A percentile compares a stretch with the other conserved stretches of the same genome.
Conservation (phyloP, 2,113 vertebrate species). For the Actenoides lindsayi region DNA sequence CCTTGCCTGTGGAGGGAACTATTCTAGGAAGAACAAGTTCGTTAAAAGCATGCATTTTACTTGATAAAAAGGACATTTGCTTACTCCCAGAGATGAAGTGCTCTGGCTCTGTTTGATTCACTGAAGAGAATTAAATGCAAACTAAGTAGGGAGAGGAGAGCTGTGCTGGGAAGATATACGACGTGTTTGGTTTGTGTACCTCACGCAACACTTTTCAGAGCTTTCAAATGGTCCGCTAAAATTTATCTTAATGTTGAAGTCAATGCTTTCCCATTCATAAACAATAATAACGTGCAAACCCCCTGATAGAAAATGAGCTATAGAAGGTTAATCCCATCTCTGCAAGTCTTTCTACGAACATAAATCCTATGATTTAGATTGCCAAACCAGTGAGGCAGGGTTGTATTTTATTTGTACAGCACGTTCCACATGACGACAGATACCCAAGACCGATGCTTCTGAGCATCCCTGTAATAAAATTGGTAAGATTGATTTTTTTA, state of each 20-base stretch:
- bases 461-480: background rate
- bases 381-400: background rate
- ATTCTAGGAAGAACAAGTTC: background rate
- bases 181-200: background rate
- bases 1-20: background rate
- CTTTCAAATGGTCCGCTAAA: background rate
- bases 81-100: background rate
- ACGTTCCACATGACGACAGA: accelerated
- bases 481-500: background rate
- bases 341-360: background rate
- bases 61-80: background rate
- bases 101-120: background rate
- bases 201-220: background rate
- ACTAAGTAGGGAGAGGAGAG: background rate
- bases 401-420: background rate
- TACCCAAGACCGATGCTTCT: background rate
- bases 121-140: background rate
- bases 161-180: background rate
- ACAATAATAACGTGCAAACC: background rate
- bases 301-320: background rate
- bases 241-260: background rate
- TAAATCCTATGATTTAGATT: background rate
- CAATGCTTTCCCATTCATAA: background rate
- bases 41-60: background rate
- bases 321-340: background rate